phyloP scores from a whole-genome alignment of 2,797 vertebrate genomes.

The Peromyscus nudipes region DNA sequence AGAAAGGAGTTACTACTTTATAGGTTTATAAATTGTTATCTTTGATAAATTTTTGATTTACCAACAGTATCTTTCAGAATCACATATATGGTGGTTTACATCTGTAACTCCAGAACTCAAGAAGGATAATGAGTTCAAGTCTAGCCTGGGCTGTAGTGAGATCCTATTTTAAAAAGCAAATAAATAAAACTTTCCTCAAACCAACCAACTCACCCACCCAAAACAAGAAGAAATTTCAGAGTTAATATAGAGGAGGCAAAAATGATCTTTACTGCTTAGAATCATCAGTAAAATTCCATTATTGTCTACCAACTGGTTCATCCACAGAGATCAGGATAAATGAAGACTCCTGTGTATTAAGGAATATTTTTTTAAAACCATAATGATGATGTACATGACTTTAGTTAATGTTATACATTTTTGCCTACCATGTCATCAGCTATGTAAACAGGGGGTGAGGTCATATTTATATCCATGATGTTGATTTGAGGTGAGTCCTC shows the following conservation, averaged over 20 bases:
- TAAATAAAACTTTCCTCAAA: neutral
- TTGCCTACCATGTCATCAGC: conserved; percentile 92
- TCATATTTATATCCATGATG: conserved; percentile 85
- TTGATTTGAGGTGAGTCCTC: conserved; percentile 88
- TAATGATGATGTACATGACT: neutral
- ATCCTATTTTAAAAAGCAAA: neutral
- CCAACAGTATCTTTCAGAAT: neutral
- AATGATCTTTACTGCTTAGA: neutral
- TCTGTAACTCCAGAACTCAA: neutral
- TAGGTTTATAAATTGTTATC: neutral
- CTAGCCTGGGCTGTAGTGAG: neutral
- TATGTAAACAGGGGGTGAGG: conserved; percentile 89
- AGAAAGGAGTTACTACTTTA: neutral
- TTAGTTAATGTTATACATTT: neutral
- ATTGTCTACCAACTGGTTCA: neutral
- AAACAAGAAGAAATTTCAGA: neutral
- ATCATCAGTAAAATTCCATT: neutral
- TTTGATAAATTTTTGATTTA: neutral
- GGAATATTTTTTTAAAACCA: neutral
- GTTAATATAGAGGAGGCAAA: neutral
- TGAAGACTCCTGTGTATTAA: neutral
- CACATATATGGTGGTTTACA: neutral
- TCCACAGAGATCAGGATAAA: conserved; percentile 6
- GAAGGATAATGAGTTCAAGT: neutral
- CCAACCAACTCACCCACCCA: neutral